Percentiles rank a stretch among this genome's conserved stretches.
phyloP scores from a whole-genome alignment of 2,888 invertebrate species.

The Galerucella calmariensis region DNA sequence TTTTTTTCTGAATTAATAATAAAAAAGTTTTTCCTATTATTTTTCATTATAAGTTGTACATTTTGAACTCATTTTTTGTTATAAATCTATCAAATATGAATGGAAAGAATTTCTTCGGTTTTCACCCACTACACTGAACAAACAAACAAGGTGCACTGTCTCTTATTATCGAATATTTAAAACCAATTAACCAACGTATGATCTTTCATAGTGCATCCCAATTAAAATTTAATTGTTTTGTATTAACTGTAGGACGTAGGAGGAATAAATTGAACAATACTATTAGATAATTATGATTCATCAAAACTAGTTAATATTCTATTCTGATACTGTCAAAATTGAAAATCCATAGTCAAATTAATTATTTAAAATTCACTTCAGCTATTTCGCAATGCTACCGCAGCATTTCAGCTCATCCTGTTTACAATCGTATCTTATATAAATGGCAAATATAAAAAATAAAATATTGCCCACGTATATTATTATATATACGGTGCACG shows the following conservation, averaged over 20 bases:
- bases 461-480: not conserved
- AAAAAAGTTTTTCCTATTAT: too few relatives aligned
- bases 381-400: not conserved
- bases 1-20: too few relatives aligned
- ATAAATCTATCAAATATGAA: too few relatives aligned
- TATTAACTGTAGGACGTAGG: not conserved
- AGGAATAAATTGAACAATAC: not conserved
- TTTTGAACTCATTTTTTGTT: too few relatives aligned
- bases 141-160: not conserved
- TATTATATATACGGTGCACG: not conserved
- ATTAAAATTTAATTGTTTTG: slow-evolving; percentile 1
- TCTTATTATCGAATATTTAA: not conserved
- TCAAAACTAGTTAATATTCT: not conserved
- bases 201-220: not conserved
- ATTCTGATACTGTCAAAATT: not conserved
- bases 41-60: too few relatives aligned
- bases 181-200: not conserved
- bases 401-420: not conserved
- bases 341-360: not conserved
- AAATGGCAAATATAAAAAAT: not conserved
- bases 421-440: not conserved
- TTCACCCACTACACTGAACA: too few relatives aligned
- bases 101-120: too few relatives aligned
- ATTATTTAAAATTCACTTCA: not conserved
- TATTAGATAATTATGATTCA: slow-evolving; percentile 6